Percentiles rank a stretch among this genome's conserved stretches.
Evolutionary conservation across 2,888 invertebrate species (phyloP).

Genomic region (Thecocarcelia acutangulata): DNA sequence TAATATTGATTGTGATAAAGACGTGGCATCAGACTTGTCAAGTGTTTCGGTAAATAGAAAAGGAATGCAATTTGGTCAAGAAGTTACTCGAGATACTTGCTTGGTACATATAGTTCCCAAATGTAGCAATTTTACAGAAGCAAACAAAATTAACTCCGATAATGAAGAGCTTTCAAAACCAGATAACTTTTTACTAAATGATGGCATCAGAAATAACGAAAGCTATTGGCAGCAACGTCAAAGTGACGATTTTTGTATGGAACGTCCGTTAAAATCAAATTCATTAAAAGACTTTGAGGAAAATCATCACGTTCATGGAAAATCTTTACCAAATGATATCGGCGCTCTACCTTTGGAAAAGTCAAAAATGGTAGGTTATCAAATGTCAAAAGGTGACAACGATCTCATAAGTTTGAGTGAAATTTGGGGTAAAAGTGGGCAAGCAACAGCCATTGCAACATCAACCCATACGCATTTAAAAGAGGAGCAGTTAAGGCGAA

Average conservation of each 20-base stretch:
- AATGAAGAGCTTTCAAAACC: conserved; percentile 76
- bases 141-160: not conserved
- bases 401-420: conserved; percentile 80
- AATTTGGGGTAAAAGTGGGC: conserved; percentile 79
- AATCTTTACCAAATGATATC: conserved; percentile 73
- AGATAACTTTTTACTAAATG: conserved; percentile 76
- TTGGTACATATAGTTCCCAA: conserved; percentile 80
- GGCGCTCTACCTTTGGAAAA: conserved; percentile 60
- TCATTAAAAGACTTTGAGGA: not conserved
- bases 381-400: conserved; percentile 59
- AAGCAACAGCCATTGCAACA: conserved; percentile 69
- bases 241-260: conserved; percentile 73
- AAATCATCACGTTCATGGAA: conserved; percentile 60
- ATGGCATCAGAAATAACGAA: conserved; percentile 69
- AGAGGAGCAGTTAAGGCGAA: conserved; percentile 89
- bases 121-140: conserved; percentile 57
- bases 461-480: conserved; percentile 78
- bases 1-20: conserved; percentile 30
- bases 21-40: conserved; percentile 75
- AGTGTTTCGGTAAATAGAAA: conserved; percentile 75
- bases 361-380: conserved; percentile 27
- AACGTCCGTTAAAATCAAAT: conserved; percentile 54
- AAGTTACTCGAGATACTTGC: conserved; percentile 58
- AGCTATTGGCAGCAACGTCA: conserved; percentile 69
- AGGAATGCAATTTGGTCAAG: conserved; percentile 66